phyloP scores from a whole-genome alignment of 2,888 invertebrate genomes.

The Eupithecia insigniata region DNA sequence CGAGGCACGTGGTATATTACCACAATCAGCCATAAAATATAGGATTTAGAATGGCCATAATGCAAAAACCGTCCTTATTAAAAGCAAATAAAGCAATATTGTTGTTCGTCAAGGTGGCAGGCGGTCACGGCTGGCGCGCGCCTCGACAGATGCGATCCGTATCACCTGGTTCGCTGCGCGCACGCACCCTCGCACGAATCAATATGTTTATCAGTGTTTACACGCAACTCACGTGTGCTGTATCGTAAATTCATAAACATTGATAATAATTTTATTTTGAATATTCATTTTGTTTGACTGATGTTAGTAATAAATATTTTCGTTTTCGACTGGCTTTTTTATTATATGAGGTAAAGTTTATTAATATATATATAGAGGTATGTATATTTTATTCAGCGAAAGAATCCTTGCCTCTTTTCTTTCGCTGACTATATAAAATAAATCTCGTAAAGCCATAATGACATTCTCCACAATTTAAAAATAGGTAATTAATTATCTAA shows the following conservation, averaged over 20 bases:
- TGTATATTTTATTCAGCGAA: too few relatives aligned
- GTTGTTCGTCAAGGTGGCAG: slow-evolving; percentile 12
- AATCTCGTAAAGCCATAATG: too few relatives aligned
- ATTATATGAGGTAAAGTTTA: too few relatives aligned
- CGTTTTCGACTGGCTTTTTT: too few relatives aligned
- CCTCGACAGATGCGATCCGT: slow-evolving; percentile 70
- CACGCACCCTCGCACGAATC: slow-evolving; percentile 60
- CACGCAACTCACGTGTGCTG: slow-evolving; percentile 46
- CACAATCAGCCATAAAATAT: neutral
- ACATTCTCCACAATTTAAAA: too few relatives aligned
- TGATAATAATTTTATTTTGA: slow-evolving; percentile 5
- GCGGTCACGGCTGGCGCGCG: slow-evolving; percentile 44
- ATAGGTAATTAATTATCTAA: too few relatives aligned
- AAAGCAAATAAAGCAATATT: slow-evolving; percentile 22
- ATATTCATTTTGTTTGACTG: neutral
- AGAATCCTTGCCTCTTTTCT: too few relatives aligned
- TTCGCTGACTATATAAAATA: too few relatives aligned
- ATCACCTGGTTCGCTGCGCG: slow-evolving; percentile 75
- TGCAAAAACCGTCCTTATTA: slow-evolving; percentile 3
- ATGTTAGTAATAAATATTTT: neutral
- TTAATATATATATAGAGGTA: too few relatives aligned
- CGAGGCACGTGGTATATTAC: neutral
- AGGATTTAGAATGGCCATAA: neutral
- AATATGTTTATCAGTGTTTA: slow-evolving; percentile 57
- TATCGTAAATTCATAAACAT: slow-evolving; percentile 8